Base-by-base conservation (phyloP, 2,888 invertebrate genomes). In the Osmoderma eremita region DNA sequence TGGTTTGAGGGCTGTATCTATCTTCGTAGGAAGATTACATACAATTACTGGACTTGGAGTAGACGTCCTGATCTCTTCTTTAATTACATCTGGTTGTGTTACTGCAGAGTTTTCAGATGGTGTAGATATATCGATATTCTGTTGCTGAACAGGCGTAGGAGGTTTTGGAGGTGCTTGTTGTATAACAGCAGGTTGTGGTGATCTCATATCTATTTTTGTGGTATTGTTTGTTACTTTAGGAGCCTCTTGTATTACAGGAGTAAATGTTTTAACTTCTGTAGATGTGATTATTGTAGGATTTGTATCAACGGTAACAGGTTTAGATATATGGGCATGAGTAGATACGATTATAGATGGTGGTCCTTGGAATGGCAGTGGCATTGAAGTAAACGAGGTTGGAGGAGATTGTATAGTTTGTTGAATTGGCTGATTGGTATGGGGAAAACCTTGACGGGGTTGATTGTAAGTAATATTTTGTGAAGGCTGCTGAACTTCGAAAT, bases 11-110 rank as follows among this genome's bases (percentile, higher is more conserved):
- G 74, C 61, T 68, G 73, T 70, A 13, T 68, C 63, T 20, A 73
- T 65, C 17, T 70, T 67, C 20, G 72, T 67, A 15, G 70, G 69
- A 63, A 73, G 71, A 10, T 65, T 65, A 13, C 81, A 75, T 5
- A 84, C 83, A 70, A 84, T 84, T 2, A 84, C 84, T 0, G 84
- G 84, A 75, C 83, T 85, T 0, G 83, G 83, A 1, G 83, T 82
- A 1, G 84, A 83, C 8, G 81, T 77, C 8, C 79, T 70, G 15
- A 73, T 65, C n/a, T 67, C 68, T 45, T 74, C 73, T 66, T 66
- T 61, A 8, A 48, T 38, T 36, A 56, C 38, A 38, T 62, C 41
- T 48, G 48, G 48, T 45, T 17, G 12, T 61, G 17, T 30, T 42
- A 54, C 17, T 53, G 41, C 42, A 3, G 38, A 39, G 39, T 3